Evolutionary conservation across 2,797 vertebrate genomes (phyloP).

Genomic region (Muraenolepis orangiensis): DNA sequence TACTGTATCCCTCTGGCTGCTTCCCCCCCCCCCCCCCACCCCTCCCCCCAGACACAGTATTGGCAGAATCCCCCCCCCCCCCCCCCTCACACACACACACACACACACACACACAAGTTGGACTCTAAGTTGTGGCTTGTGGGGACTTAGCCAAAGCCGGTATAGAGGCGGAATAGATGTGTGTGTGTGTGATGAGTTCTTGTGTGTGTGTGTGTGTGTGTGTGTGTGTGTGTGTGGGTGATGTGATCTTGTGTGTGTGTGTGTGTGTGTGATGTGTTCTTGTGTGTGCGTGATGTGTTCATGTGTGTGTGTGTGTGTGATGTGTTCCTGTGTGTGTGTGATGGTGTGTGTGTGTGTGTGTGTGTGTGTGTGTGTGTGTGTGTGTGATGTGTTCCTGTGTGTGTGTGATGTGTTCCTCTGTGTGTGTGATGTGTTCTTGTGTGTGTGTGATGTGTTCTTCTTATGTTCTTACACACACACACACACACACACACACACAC

Average conservation of each 20-base stretch:
- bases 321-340: constrained; percentile 19
- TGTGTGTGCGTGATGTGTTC: constrained; percentile 17
- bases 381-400: constrained; percentile 11
- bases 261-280: constrained; percentile 13
- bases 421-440: constrained; percentile 32
- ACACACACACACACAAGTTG: no score
- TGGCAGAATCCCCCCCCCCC: constrained; percentile 49
- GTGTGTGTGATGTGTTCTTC: constrained; percentile 12
- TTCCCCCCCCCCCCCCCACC: constrained; percentile 27
- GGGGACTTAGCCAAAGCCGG: constrained; percentile 44
- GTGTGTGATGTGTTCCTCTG: constrained; percentile 12
- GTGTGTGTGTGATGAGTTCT: no score
- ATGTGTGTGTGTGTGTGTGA: constrained; percentile 9
- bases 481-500: constrained; percentile 6
- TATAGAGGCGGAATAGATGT: constrained; percentile 35
- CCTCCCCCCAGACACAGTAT: no score
- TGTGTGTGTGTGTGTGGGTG: constrained; percentile 31
- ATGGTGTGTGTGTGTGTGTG: constrained; percentile 5
- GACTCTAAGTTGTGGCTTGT: constrained; percentile 43
- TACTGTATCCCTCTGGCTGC: constrained; percentile 61
- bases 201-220: no score
- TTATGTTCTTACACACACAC: constrained; percentile 9
- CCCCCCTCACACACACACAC: no score
- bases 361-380: constrained; percentile 7
- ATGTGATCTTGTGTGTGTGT: constrained; percentile 5